phyloP scores from a whole-genome alignment of 2,113 vertebrate genomes.

The Microtus ochrogaster region DNA sequence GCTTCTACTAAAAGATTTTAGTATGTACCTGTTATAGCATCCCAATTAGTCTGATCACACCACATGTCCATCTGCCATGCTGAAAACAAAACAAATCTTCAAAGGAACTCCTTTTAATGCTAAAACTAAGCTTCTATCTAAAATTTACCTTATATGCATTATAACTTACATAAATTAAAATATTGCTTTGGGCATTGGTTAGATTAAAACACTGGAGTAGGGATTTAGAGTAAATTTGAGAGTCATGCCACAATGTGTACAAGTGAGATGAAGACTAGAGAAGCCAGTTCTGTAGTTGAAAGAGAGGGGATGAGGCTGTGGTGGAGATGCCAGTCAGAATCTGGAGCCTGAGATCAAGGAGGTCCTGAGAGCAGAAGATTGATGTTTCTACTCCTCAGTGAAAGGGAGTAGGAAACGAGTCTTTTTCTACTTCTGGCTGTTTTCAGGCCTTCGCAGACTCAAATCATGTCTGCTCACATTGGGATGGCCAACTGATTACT shows the following conservation, averaged over 20 bases:
- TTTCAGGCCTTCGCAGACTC: not conserved
- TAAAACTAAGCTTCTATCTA: not conserved
- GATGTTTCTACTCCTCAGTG: too few species aligned
- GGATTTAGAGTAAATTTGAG: not conserved
- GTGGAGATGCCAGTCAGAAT: not conserved
- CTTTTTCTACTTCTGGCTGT: not conserved
- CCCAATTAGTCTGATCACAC: not conserved
- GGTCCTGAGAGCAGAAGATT: rapidly evolving
- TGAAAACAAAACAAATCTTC: not conserved
- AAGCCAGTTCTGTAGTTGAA: not conserved
- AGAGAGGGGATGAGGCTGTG: not conserved
- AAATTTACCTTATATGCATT: not conserved
- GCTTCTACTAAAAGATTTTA: not conserved
- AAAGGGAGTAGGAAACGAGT: not conserved
- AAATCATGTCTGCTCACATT: not conserved
- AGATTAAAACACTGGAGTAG: not conserved
- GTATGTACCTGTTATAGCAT: not conserved
- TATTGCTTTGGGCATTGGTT: not conserved
- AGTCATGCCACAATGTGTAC: not conserved
- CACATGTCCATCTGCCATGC: not conserved
- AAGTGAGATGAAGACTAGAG: not conserved
- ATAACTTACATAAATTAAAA: not conserved
- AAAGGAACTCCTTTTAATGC: not conserved
- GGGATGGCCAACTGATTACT: not conserved
- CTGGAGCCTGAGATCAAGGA: not conserved